Conservation (phyloP, 2,113 vertebrate genomes). For the Taurulus bubalis region DNA sequence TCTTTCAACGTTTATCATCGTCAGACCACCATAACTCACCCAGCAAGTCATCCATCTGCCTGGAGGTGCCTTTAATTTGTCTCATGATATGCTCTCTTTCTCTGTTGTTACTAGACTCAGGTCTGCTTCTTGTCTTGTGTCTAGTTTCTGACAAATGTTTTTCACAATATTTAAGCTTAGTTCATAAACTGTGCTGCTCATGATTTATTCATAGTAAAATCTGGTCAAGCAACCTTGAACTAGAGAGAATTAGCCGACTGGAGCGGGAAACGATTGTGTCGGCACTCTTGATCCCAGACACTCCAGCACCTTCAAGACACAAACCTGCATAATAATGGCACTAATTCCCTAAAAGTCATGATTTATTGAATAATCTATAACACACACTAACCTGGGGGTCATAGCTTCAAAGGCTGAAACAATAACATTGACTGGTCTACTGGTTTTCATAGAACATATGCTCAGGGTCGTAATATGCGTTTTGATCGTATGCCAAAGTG, state of each 20-base stretch:
- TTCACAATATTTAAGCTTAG: background rate
- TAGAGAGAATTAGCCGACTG: background rate
- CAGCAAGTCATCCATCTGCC: conserved; percentile 29
- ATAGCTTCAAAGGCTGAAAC: conserved; percentile 58
- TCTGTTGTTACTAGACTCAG: background rate
- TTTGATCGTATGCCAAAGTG: conserved; percentile 59
- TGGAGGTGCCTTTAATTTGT: conserved; percentile 49
- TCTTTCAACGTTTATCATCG: conserved; percentile 35
- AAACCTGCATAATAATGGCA: conserved; percentile 29
- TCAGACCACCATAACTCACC: conserved; percentile 54
- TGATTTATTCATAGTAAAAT: conserved; percentile 12
- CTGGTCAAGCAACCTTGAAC: conserved; percentile 24
- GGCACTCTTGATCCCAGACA: conserved; percentile 26
- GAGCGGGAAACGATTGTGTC: conserved; percentile 8
- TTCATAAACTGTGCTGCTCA: conserved; percentile 10
- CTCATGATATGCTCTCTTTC: conserved; percentile 17
- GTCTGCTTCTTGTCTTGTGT: conserved; percentile 31
- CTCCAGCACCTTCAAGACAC: background rate
- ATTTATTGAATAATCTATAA: conserved; percentile 56
- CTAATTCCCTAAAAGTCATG: conserved; percentile 23
- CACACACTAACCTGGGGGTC: conserved; percentile 39
- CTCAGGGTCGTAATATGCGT: conserved; percentile 25
- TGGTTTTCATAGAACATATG: conserved; percentile 59
- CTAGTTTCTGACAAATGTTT: conserved; percentile 13
- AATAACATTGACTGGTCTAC: conserved; percentile 48